Base-by-base conservation (phyloP, 2,888 invertebrate species). In the Crepidodera aurea region DNA sequence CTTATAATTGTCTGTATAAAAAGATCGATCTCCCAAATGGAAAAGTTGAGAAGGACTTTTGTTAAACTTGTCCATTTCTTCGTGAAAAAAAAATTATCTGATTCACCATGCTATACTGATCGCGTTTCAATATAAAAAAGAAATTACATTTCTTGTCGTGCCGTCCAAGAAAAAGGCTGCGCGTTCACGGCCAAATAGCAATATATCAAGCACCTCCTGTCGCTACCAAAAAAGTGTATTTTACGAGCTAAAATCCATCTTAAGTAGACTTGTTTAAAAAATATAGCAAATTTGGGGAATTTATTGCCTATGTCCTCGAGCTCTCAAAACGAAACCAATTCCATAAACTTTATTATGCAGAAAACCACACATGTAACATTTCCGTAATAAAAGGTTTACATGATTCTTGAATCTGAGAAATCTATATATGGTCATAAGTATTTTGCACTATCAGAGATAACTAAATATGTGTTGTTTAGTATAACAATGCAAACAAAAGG, bases 81-180 rank as follows among this genome's bases (percentile, higher is more conserved):
- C 10, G 1, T 34, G 13, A 15, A 46, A n/a, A 56, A 56, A 42
- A 56, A 46, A 12, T 56, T 44, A 55, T 55, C 42, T 29, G 15
- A 46, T 46, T 34, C 22, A 44, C 32, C 34, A 34, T n/a, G 46
- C 27, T 46, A 46, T 46, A 51, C 59, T 59, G 50, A 56, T 55
- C 55, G 32, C 55, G 39, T 48, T 57, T 27, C 39, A 40, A 57
- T 57, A 57, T 48, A 50, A 54, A 25, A 50, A 50, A 46, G 22
- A 32, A 56, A 61, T 61, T 61, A 51, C 50, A 55, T 55, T 61
- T 61, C 61, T 61, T 61, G 55, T 61, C 61, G 51, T 39, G n/a
- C 1, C 51, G 48, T 25, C 39, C 48, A 39, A 48, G 34, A 42
- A 50, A 51, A 51, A 50, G 40, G 39, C 54, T 53, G 25, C 50